phyloP scores from a whole-genome alignment of 1,140 invertebrate species.

The Hyles euphorbiae region DNA sequence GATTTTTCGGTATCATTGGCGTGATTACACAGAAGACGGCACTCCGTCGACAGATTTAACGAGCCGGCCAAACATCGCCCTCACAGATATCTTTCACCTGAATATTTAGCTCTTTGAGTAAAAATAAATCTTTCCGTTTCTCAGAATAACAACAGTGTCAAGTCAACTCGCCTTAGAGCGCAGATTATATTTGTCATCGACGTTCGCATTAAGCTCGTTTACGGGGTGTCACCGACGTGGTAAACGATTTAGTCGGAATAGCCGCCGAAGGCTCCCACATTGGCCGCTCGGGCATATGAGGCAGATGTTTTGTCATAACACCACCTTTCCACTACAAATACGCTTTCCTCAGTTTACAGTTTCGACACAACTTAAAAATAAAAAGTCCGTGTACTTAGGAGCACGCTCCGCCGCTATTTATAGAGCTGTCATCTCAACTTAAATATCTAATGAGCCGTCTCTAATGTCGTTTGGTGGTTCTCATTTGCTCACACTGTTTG shows the following conservation, averaged over 20 bases:
- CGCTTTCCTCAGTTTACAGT: constrained; percentile 31
- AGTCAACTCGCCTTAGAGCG: constrained; percentile 57
- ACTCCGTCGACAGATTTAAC: constrained; percentile 57
- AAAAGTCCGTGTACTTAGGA: constrained; percentile 39
- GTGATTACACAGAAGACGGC: constrained; percentile 44
- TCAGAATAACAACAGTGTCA: constrained; percentile 66
- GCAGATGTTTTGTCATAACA: constrained; percentile 55
- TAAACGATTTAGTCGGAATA: constrained; percentile 42
- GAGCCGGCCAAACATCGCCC: constrained; percentile 45
- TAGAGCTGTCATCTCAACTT: constrained; percentile 58
- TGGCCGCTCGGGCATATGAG: constrained; percentile 16
- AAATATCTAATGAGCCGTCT: constrained; percentile 64
- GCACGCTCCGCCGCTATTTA: constrained; percentile 41
- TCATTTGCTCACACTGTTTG: constrained; percentile 53
- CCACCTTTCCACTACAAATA: constrained; percentile 32
- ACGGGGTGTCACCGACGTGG: constrained; percentile 40
- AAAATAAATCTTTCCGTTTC: constrained; percentile 67
- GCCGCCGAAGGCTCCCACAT: constrained; percentile 24
- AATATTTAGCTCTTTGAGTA: constrained; percentile 67
- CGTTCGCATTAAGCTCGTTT: constrained; percentile 49
- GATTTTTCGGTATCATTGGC: constrained; percentile 56
- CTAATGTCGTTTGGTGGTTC: constrained; percentile 49
- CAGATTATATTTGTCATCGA: constrained; percentile 72
- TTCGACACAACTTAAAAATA: constrained; percentile 37
- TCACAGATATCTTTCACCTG: constrained; percentile 68